Conservation (phyloP, 2,113 vertebrate species). For the Narcine bancroftii region DNA sequence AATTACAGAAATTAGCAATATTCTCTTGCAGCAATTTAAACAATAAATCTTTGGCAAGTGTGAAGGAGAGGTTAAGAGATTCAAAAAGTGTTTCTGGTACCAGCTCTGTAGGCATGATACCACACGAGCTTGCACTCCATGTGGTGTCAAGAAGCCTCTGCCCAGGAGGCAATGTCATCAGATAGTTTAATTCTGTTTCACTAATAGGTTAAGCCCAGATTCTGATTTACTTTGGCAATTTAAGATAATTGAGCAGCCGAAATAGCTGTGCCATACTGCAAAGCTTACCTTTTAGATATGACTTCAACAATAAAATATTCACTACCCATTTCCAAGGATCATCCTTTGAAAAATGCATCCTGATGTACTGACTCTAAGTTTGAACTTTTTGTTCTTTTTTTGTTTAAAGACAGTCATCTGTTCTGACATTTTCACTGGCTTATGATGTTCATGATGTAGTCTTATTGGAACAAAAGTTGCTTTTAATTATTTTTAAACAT, state of each 20-base stretch:
- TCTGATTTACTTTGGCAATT: background rate
- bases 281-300: too few species aligned
- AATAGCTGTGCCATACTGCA: too few species aligned
- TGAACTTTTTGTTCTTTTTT: background rate
- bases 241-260: background rate
- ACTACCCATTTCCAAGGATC: too few species aligned
- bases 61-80: background rate
- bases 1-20: background rate
- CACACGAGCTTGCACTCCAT: background rate
- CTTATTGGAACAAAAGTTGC: background rate
- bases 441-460: background rate
- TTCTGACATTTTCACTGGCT: background rate
- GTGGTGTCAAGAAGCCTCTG: background rate
- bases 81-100: background rate
- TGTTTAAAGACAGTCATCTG: background rate
- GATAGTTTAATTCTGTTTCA: background rate
- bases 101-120: background rate
- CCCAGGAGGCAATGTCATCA: background rate
- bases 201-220: background rate
- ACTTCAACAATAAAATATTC: too few species aligned
- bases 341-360: background rate
- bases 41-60: background rate
- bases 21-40: background rate
- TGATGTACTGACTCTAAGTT: background rate
- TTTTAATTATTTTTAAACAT: too few species aligned